Conservation (phyloP, 2,797 vertebrate genomes). For the Cygnus olor region DNA sequence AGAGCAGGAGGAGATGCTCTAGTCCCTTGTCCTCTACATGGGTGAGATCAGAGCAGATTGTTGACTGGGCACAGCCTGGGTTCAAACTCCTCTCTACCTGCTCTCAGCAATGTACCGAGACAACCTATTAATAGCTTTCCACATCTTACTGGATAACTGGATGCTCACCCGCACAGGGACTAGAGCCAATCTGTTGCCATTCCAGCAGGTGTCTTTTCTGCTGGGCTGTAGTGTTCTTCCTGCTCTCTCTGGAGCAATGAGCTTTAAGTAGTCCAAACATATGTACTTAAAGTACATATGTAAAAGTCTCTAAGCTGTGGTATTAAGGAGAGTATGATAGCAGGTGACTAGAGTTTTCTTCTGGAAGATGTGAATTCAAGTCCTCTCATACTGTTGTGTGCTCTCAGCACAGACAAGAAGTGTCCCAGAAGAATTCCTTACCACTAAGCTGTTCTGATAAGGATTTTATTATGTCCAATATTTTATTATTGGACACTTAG, state of each 20-base stretch:
- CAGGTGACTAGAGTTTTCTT: background rate
- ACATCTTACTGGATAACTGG: background rate
- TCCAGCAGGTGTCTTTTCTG: background rate
- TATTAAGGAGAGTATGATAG: background rate
- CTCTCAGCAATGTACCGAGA: background rate
- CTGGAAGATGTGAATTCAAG: background rate
- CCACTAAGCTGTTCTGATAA: background rate
- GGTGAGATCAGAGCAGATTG: background rate
- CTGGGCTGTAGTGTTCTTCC: background rate
- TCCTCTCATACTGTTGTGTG: background rate
- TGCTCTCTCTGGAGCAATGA: background rate
- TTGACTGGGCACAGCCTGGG: no score
- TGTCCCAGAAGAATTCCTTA: background rate
- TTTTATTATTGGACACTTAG: background rate
- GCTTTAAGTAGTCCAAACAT: background rate
- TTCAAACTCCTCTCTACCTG: background rate
- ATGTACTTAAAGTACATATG: no score
- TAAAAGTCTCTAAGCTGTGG: fast-evolving
- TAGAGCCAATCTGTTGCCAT: background rate
- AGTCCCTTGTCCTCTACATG: background rate
- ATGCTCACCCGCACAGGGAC: background rate
- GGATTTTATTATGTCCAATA: background rate
- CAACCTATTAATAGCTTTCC: background rate
- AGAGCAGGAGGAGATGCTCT: background rate
- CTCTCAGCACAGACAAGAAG: background rate